phyloP scores from a whole-genome alignment of 1,140 invertebrate species.

The Manduca sexta region DNA sequence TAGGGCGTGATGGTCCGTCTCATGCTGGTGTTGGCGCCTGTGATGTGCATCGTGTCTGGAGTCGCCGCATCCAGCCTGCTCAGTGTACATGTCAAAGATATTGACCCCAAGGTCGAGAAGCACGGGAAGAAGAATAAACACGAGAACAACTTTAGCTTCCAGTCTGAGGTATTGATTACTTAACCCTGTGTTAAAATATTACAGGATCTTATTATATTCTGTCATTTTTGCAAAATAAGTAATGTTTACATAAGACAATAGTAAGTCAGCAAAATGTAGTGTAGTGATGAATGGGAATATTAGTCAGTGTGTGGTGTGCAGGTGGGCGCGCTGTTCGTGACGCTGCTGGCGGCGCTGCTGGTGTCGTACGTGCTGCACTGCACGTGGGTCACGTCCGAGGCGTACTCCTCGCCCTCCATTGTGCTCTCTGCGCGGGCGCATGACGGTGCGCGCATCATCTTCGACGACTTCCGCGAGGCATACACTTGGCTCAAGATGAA shows the following conservation, averaged over 20 bases:
- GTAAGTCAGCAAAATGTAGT: too few species aligned
- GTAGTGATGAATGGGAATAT: too few species aligned
- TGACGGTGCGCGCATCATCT: conserved; percentile 95
- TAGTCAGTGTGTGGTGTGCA: conserved; percentile 41
- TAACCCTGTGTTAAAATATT: too few species aligned
- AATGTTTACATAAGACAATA: too few species aligned
- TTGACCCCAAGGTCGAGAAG: conserved; percentile 74
- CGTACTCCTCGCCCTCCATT: conserved; percentile 97
- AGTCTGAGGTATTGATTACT: conserved; percentile 90
- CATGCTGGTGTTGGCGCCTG: conserved; percentile 97
- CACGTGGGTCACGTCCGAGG: conserved; percentile 99
- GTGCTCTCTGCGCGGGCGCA: conserved; percentile 95
- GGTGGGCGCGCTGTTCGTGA: conserved; percentile 90
- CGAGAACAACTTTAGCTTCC: conserved; percentile 88
- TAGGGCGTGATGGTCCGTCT: conserved; percentile 98
- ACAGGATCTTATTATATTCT: too few species aligned
- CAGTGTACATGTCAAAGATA: conserved; percentile 92
- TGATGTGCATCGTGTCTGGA: conserved; percentile 97
- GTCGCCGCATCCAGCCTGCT: conserved; percentile 94
- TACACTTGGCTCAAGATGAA: conserved; percentile 99
- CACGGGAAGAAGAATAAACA: conserved; percentile 82
- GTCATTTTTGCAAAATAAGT: too few species aligned
- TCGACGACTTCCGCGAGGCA: conserved; percentile 98
- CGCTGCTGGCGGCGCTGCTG: conserved; percentile 88
- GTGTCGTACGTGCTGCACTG: conserved; percentile 96